Percentiles rank a stretch among this genome's conserved stretches.
Conservation (phyloP, 2,797 vertebrate genomes). For the Manis pentadactyla region DNA sequence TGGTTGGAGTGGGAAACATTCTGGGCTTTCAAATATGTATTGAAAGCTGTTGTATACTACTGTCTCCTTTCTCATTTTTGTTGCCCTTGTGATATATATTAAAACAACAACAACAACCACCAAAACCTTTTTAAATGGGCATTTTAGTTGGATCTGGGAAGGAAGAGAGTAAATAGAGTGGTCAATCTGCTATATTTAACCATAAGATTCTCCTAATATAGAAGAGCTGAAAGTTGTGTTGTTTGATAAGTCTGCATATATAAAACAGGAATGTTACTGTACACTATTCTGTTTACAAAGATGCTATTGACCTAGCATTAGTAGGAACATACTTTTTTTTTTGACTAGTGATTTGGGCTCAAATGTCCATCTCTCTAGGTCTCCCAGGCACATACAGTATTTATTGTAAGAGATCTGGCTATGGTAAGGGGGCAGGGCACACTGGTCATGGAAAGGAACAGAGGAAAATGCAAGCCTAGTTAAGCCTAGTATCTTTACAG, state of each 20-base stretch:
- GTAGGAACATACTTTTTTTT: neutral
- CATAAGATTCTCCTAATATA: neutral
- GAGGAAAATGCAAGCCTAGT: neutral
- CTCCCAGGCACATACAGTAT: neutral
- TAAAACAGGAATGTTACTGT: neutral
- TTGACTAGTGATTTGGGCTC: neutral
- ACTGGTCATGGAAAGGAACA: neutral
- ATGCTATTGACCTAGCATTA: neutral
- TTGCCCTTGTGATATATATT: neutral
- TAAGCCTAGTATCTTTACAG: slow-evolving; percentile 30
- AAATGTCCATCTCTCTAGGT: neutral
- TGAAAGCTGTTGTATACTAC: neutral
- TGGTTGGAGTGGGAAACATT: neutral
- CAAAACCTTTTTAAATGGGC: neutral
- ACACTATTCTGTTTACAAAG: neutral
- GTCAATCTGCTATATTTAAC: neutral
- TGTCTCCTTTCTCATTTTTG: neutral
- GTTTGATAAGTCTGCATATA: neutral
- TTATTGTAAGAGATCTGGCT: neutral
- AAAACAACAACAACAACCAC: too few species aligned
- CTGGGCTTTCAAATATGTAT: neutral
- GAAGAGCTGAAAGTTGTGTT: neutral
- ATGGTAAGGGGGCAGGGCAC: neutral
- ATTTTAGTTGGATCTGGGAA: slow-evolving; percentile 28
- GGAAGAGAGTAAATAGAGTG: neutral